Conservation (phyloP, 92 coral and sea anemone genomes). For the Porites rus region DNA sequence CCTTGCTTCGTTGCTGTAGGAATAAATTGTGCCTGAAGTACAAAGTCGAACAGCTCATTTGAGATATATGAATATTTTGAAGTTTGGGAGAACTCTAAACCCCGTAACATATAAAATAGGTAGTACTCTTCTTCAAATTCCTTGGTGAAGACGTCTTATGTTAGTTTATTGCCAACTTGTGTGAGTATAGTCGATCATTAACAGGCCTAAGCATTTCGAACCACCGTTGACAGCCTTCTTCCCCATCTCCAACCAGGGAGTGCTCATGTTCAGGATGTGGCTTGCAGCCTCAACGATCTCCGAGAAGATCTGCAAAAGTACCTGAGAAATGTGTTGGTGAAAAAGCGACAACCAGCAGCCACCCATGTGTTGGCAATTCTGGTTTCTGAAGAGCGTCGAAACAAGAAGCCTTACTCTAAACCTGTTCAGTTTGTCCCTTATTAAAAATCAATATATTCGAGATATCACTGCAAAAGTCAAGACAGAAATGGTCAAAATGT, state of each 20-base stretch:
- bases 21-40: too few relatives aligned
- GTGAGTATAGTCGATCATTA: background rate
- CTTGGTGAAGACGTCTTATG: too few relatives aligned
- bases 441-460: conserved; percentile 45
- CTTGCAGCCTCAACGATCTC: background rate
- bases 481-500: conserved; percentile 31
- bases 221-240: background rate
- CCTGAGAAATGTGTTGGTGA: conserved; percentile 40
- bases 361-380: conserved; percentile 59
- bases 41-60: too few relatives aligned
- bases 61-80: too few relatives aligned
- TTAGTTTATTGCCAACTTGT: too few relatives aligned
- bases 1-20: conserved; percentile 7
- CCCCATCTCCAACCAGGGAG: background rate
- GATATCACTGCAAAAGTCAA: conserved; percentile 33
- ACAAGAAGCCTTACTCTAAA: conserved; percentile 57
- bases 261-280: background rate
- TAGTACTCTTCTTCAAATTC: too few relatives aligned
- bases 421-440: conserved; percentile 54
- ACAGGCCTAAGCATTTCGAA: conserved; percentile 24
- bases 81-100: too few relatives aligned
- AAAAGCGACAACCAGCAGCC: conserved; percentile 54
- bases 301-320: background rate
- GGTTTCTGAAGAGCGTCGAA: conserved; percentile 63
- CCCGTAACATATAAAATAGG: too few relatives aligned